These are phyloP conservation scores for Agrochola litura DNA, from an alignment of 2,888 invertebrate genomes.

Conservation along the genomic window DNA sequence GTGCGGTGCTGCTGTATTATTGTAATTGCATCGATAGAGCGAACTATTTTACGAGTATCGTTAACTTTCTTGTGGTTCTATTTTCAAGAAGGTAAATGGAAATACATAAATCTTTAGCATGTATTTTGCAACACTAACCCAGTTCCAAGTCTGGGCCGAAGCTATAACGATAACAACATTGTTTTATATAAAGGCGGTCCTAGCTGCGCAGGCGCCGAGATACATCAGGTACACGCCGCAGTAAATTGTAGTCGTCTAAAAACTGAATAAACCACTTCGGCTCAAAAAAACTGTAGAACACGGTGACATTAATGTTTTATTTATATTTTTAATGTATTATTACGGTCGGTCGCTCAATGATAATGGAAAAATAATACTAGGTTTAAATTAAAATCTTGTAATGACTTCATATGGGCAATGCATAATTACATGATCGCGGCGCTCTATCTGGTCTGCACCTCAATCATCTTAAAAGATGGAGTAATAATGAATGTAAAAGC, in stretches of 20 bases:
- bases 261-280: constrained; percentile 59
- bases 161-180: constrained; percentile 62
- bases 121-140: constrained; percentile 62
- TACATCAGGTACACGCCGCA: constrained; percentile 32
- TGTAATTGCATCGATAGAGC: constrained; percentile 24
- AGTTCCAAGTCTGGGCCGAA: constrained; percentile 51
- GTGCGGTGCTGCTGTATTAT: constrained; percentile 6
- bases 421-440: constrained; percentile 68
- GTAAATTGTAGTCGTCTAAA: constrained; percentile 58
- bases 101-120: constrained; percentile 51
- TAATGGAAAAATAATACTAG: constrained; percentile 77
- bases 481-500: constrained; percentile 49
- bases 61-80: constrained; percentile 35
- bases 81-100: constrained; percentile 53
- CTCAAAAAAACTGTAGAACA: constrained; percentile 57
- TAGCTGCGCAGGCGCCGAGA: constrained; percentile 49
- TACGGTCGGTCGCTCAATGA: constrained; percentile 60
- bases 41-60: constrained; percentile 28
- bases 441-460: constrained; percentile 48
- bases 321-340: constrained; percentile 67
- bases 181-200: constrained; percentile 59
- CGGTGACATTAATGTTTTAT: constrained; percentile 66
- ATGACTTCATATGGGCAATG: constrained; percentile 71
- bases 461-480: constrained; percentile 56
- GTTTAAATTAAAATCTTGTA: constrained; percentile 74